These are phyloP conservation scores for Eleutherodactylus coqui DNA, from an alignment of 2,797 vertebrate genomes.

Conservation along the genomic window DNA sequence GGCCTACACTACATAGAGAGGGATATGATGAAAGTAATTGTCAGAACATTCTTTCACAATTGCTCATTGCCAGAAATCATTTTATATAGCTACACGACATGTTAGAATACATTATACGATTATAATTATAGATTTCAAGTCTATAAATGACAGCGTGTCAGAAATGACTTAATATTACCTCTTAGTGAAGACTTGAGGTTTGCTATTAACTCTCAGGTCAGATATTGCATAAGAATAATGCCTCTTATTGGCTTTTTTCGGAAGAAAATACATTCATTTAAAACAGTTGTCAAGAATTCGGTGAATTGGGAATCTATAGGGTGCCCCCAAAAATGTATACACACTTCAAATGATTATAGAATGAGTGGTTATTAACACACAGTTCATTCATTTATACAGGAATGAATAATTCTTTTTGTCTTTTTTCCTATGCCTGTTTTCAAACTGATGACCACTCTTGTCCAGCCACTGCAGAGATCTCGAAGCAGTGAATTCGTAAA, in stretches of 20 bases:
- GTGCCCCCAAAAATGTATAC: too few relatives aligned
- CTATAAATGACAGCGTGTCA: slow-evolving; percentile 29
- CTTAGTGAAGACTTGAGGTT: background rate
- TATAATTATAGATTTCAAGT: slow-evolving; percentile 40
- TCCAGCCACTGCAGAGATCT: too few relatives aligned
- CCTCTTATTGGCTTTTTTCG: background rate
- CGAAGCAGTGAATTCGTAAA: too few relatives aligned
- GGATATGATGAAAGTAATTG: slow-evolving; percentile 27
- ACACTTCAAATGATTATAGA: too few relatives aligned
- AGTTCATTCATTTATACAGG: too few relatives aligned
- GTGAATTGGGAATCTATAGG: too few relatives aligned
- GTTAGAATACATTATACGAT: slow-evolving; percentile 33
- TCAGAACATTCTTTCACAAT: slow-evolving; percentile 25
- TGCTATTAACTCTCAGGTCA: slow-evolving; percentile 3
- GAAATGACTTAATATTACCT: slow-evolving; percentile 7
- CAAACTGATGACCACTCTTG: too few relatives aligned
- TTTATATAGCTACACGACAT: slow-evolving; percentile 25
- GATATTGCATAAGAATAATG: background rate
- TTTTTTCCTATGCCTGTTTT: too few relatives aligned
- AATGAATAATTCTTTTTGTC: too few relatives aligned
- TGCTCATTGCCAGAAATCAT: slow-evolving; percentile 15
- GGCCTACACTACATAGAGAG: slow-evolving; percentile 1
- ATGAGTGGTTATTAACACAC: too few relatives aligned
- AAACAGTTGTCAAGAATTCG: too few relatives aligned
- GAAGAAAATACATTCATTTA: background rate